Evolutionary conservation across 64 coral and sea anemone genomes (phyloP).

Genomic region (Stichodactyla mertensii): DNA sequence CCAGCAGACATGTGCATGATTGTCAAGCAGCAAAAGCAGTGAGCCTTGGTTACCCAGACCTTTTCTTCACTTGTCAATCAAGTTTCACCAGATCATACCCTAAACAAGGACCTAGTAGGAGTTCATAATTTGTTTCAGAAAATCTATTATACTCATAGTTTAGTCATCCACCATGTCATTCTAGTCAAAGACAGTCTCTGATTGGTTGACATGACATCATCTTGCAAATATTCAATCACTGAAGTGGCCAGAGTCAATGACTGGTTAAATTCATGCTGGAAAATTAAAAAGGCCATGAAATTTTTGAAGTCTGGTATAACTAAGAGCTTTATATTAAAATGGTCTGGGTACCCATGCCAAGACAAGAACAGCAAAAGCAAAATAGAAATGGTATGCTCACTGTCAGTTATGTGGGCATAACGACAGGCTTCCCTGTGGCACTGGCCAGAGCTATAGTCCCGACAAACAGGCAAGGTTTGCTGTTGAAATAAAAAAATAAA

Average conservation of each 20-base stretch:
- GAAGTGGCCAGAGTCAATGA: no score
- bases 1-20: constrained; percentile 15
- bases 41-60: background rate
- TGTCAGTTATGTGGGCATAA: constrained; percentile 99
- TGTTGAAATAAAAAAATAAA: constrained; percentile 36
- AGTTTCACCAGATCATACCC: background rate
- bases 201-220: background rate
- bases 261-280: background rate
- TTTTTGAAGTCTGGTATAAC: background rate
- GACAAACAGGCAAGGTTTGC: constrained; percentile 93
- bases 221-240: background rate
- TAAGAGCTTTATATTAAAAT: background rate
- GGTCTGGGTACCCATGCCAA: background rate
- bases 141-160: background rate
- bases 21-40: constrained; percentile 18
- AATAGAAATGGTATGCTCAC: constrained; percentile 55
- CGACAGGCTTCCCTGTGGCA: constrained; percentile 98
- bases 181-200: background rate
- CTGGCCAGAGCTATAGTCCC: constrained; percentile 93
- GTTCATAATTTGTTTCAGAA: no score
- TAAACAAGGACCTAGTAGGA: background rate
- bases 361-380: constrained; percentile 2
- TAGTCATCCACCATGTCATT: background rate
- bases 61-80: background rate
- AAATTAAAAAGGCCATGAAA: background rate